A percentile compares a stretch with the other conserved stretches of the same genome.
These are phyloP conservation scores for Abrostola triplasia DNA, from an alignment of 2,888 invertebrate genomes.

Conservation along the genomic window DNA sequence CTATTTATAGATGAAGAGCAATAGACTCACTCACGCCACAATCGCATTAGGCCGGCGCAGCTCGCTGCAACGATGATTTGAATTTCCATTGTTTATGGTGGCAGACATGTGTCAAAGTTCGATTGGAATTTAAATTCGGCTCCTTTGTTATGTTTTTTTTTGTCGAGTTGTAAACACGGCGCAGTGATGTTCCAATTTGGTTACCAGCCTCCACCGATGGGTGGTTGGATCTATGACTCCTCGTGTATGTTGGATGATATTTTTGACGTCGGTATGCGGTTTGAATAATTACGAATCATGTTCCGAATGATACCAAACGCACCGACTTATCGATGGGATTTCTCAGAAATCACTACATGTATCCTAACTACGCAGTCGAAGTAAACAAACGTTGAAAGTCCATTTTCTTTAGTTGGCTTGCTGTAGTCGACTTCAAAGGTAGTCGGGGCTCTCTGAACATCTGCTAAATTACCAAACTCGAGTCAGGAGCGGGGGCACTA, in stretches of 20 bases:
- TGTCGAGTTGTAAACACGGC: conserved; percentile 87
- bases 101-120: conserved; percentile 89
- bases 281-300: conserved; percentile 86
- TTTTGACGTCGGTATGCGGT: conserved; percentile 85
- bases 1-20: conserved; percentile 85
- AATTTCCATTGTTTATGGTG: conserved; percentile 89
- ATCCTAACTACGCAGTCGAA: conserved; percentile 39
- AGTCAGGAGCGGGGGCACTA: conserved; percentile 72
- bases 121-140: conserved; percentile 88
- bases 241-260: conserved; percentile 76
- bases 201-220: conserved; percentile 80
- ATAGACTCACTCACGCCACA: conserved; percentile 82
- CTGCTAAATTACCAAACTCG: conserved; percentile 85
- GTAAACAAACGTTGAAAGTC: conserved; percentile 57
- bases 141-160: conserved; percentile 86
- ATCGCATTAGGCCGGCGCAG: conserved; percentile 81
- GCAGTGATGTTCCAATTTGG: conserved; percentile 87
- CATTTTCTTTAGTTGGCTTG: conserved; percentile 60
- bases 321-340: conserved; percentile 53
- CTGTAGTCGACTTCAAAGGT: conserved; percentile 76
- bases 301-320: conserved; percentile 60
- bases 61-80: conserved; percentile 86
- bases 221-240: conserved; percentile 83
- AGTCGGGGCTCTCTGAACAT: conserved; percentile 69
- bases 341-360: conserved; percentile 54